Base-by-base conservation (phyloP, 2,113 vertebrate species). In the Condylura cristata region DNA sequence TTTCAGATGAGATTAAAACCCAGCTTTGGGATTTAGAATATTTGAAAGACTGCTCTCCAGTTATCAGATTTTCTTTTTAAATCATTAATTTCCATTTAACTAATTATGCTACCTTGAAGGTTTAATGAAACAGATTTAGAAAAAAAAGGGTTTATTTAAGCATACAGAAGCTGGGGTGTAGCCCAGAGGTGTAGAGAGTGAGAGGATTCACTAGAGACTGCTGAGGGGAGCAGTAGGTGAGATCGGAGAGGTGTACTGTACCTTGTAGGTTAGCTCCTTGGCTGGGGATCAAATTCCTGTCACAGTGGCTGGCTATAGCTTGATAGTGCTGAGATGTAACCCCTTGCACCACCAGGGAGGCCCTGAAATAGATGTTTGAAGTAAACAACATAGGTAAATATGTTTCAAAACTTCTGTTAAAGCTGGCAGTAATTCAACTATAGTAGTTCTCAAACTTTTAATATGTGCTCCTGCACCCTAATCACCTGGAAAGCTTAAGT, bases 311-410 rank as follows among this genome's bases (percentile, higher is more conserved):
- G n/a, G n/a, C n/a, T n/a, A n/a, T n/a, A n/a, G n/a, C n/a, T n/a
- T n/a, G n/a, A n/a, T n/a, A n/a, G n/a, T n/a, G n/a, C n/a, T n/a
- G n/a, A n/a, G n/a, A n/a, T n/a, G n/a, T n/a, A n/a, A n/a, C n/a
- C n/a, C n/a, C n/a, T n/a, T n/a, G n/a, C n/a, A n/a, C n/a, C n/a
- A n/a, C n/a, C n/a, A n/a, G n/a, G n/a, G n/a, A n/a, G n/a, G n/a
- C n/a, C n/a, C n/a, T 63, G 13, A 32, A 83, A 89, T 46, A 93
- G 70, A 87, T 46, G 87, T 96, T 85, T 83, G 26, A 70, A 66
- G 75, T 53, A 90, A 92, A 70, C 16, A 88, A 8, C 32, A 93
- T 37, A 11, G 46, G 28, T 94, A 85, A 96, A 89, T 63, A 53
- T 89, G 39, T 93, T 82, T 79, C 14, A 75, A 37, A 72, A 93